Evolutionary conservation across 2,113 vertebrate species (phyloP).

Genomic region (Anthoscopus minutus): DNA sequence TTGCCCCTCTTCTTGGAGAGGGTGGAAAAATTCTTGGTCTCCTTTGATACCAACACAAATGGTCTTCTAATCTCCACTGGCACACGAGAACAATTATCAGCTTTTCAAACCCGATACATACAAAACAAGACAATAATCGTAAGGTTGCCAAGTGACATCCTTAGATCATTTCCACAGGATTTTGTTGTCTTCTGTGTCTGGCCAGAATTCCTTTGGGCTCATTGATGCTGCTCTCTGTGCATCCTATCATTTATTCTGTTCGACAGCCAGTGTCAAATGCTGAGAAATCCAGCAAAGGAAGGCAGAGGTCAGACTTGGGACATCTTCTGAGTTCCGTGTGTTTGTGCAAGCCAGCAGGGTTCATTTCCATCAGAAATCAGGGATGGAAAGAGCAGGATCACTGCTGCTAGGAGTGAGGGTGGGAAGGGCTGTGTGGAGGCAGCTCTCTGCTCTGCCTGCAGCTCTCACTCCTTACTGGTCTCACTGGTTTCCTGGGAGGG

Average conservation of each 20-base stretch:
- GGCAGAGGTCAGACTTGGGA: constrained; percentile 59
- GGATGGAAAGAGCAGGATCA: not conserved
- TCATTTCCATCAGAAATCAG: constrained; percentile 35
- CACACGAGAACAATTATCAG: not conserved
- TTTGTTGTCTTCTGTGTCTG: constrained; percentile 7
- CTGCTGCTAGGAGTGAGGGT: not conserved
- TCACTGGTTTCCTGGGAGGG: not conserved
- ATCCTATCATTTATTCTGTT: constrained; percentile 17
- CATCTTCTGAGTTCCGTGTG: constrained; percentile 45
- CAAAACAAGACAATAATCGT: not conserved
- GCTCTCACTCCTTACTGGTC: not conserved
- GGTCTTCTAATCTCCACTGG: not conserved
- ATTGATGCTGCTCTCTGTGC: constrained; percentile 1
- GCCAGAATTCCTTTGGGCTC: constrained; percentile 25
- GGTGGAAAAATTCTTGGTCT: not conserved
- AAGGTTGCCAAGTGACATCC: constrained; percentile 9
- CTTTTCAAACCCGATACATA: not conserved
- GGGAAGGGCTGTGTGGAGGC: not conserved
- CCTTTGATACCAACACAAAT: not conserved
- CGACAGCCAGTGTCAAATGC: not conserved
- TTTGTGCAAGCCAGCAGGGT: constrained; percentile 59
- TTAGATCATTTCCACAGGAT: constrained; percentile 4
- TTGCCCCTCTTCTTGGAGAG: not conserved
- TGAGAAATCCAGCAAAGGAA: constrained; percentile 39
- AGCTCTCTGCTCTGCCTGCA: not conserved